Evolutionary conservation across 2,113 vertebrate species (phyloP).

Genomic region (Hystrix cristata): DNA sequence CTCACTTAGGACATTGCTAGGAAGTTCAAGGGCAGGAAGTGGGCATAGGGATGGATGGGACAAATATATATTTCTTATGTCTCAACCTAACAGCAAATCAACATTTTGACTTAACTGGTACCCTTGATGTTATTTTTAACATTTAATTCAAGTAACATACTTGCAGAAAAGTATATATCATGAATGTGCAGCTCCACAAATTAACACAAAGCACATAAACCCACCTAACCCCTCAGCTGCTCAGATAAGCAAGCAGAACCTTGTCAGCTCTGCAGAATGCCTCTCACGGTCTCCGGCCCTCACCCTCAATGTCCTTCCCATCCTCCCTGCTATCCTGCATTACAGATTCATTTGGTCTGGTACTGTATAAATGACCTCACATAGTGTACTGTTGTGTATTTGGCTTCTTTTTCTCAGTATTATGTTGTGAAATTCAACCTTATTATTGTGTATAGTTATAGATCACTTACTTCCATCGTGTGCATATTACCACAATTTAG

Average conservation of each 20-base stretch:
- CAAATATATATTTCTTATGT: background rate
- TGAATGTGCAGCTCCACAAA: background rate
- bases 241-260: accelerated
- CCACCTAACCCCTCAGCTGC: background rate
- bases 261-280: background rate
- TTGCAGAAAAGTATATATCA: background rate
- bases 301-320: accelerated
- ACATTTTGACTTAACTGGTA: background rate
- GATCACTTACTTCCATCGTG: background rate
- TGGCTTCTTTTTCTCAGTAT: background rate
- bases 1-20: background rate
- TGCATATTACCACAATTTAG: background rate
- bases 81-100: background rate
- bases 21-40: background rate
- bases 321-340: too few species aligned
- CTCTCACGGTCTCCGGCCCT: background rate
- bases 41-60: background rate
- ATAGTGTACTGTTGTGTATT: background rate
- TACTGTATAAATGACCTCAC: background rate
- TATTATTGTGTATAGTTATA: background rate
- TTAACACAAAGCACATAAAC: background rate
- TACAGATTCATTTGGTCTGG: background rate
- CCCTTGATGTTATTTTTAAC: background rate
- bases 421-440: background rate
- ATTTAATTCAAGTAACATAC: background rate